These are phyloP conservation scores for Clarias magur DNA, from an alignment of 2,113 vertebrate species.

Conservation along the genomic window DNA sequence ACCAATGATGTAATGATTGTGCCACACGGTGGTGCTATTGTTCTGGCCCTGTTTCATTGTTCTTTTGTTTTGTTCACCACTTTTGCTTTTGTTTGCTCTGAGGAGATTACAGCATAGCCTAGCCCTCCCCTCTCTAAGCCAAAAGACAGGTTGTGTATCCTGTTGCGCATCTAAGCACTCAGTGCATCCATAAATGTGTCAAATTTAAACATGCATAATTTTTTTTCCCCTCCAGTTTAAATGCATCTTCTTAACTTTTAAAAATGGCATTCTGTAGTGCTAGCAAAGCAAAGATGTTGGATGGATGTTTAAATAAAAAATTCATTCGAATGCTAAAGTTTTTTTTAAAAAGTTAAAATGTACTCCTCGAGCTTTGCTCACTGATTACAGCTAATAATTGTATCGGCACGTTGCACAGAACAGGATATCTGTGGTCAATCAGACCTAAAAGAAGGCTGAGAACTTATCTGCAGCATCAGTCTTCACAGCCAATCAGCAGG, in stretches of 20 bases:
- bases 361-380: not conserved
- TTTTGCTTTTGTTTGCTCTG: not conserved
- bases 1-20: not conserved
- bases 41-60: not conserved
- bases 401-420: conserved; percentile 73
- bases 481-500: conserved; percentile 68
- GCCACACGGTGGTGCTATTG: conserved; percentile 51
- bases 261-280: conserved; percentile 43
- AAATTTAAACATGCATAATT: not conserved
- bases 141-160: not conserved
- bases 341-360: not conserved
- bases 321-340: not conserved
- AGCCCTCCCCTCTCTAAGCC: not conserved
- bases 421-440: conserved; percentile 85
- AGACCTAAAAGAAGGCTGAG: conserved; percentile 68
- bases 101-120: not conserved
- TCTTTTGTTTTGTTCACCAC: not conserved
- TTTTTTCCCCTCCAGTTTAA: not conserved
- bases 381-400: conserved; percentile 41
- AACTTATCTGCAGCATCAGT: conserved; percentile 66
- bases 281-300: not conserved
- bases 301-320: not conserved
- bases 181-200: not conserved
- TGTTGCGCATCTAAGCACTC: not conserved
- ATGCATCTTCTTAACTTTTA: not conserved